Evolutionary conservation across 2,113 vertebrate genomes (phyloP), one percentile per base, ranked within the genome.

Genomic region (Nansenia antarctica): DNA sequence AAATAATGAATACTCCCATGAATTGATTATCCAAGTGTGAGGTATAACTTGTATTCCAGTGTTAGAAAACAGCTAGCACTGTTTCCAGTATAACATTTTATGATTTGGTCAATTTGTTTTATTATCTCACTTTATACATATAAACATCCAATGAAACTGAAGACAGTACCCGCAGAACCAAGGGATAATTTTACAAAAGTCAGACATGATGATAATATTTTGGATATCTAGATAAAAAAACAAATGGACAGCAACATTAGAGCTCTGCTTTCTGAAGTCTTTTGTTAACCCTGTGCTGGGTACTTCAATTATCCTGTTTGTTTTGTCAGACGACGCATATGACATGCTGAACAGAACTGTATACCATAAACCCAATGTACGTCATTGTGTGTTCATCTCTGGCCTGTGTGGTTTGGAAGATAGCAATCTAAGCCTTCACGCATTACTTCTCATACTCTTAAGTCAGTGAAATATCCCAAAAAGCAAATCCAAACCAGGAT

Each of bases 311-410:
- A 27, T 37, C 35, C 34, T 67, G 66, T 73, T 79, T 70, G 59
- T 65, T 65, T 55, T 65, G 32, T 67, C 64, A 71, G 54, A 74
- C 70, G 70, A 72, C 3, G 57, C 58, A 47, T 57, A 55, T 70
- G 45, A 47, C 65, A 55, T 71, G 30, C 45, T 67, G 58, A 47
- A 76, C 6, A n/a, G 63, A 62, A 20, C 54, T 59, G 64, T 61
- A 11, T 24, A 54, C 5, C 9, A 54, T 6, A 9, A 27, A 9
- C 22, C 52, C 4, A 9, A 12, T 55, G 53, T 60, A 35, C 12
- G 29, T 58, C 55, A 58, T 31, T 27, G 26, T 31, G 7, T 31
- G 55, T 31, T 31, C 14, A 9, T n/a, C 53, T 26, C 26, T 6
- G 26, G 26, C 53, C 53, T 27, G 53, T 29, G 53, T 24, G 24